Evolutionary conservation across 1,140 invertebrate genomes (phyloP).

Genomic region (Trichonephila inaurata): DNA sequence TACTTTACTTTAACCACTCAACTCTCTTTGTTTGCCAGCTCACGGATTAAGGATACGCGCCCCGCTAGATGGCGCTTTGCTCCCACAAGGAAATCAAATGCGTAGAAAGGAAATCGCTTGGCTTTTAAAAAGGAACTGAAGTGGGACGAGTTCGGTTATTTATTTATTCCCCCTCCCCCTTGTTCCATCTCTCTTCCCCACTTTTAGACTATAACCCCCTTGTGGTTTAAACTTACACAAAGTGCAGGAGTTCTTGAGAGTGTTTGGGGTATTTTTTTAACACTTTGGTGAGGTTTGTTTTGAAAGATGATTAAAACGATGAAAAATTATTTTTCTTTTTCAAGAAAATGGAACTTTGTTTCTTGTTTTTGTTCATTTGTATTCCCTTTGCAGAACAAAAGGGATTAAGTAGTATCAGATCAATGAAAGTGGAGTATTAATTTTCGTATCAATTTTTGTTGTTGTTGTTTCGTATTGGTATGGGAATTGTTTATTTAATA

Average conservation of each 20-base stretch:
- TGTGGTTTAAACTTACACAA: constrained; percentile 16
- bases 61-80: constrained; percentile 41
- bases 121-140: background rate
- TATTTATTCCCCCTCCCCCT: background rate
- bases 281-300: background rate
- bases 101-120: constrained; percentile 19
- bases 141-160: background rate
- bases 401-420: too few relatives aligned
- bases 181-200: background rate
- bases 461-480: too few relatives aligned
- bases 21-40: constrained; percentile 31
- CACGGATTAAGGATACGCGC: constrained; percentile 40
- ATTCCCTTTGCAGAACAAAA: too few relatives aligned
- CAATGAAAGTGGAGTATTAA: too few relatives aligned
- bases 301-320: background rate
- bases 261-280: background rate
- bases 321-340: background rate
- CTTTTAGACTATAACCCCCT: background rate
- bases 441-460: too few relatives aligned
- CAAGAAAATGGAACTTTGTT: too few relatives aligned
- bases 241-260: background rate
- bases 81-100: constrained; percentile 22
- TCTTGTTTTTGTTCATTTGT: too few relatives aligned
- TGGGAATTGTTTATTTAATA: too few relatives aligned
- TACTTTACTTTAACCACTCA: constrained; percentile 61